A percentile compares a stretch with the other conserved stretches of the same genome.
Conservation (phyloP, 2,113 vertebrate genomes). For the Phrynosoma platyrhinos region DNA sequence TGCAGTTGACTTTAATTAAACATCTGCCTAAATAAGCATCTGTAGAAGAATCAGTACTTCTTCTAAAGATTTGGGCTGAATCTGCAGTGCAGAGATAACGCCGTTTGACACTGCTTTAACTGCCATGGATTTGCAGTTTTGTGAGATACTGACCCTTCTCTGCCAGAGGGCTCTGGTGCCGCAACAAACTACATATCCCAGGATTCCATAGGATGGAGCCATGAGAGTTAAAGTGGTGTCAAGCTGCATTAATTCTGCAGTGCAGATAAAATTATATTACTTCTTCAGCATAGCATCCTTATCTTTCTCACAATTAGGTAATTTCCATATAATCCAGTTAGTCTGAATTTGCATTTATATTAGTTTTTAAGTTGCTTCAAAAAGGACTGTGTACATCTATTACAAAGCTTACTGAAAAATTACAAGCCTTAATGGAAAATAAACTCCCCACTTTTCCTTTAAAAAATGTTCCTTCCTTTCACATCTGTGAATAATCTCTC, state of each 20-base stretch:
- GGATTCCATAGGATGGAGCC: too few species aligned
- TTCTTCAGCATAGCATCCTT: not conserved
- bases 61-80: too few species aligned
- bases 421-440: not conserved
- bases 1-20: not conserved
- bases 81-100: too few species aligned
- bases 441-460: not conserved
- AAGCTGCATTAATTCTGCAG: not conserved
- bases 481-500: constrained; percentile 73
- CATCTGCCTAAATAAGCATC: not conserved
- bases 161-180: too few species aligned
- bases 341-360: not conserved
- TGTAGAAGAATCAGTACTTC: not conserved
- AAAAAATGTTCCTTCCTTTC: constrained; percentile 44
- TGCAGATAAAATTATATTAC: not conserved
- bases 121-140: too few species aligned
- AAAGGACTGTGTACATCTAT: not conserved
- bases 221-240: too few species aligned
- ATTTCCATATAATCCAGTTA: not conserved
- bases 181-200: too few species aligned
- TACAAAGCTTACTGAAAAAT: not conserved
- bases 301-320: not conserved
- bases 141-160: too few species aligned
- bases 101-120: too few species aligned
- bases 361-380: not conserved